Base-by-base conservation (phyloP, 2,888 invertebrate genomes). In the Spilarctia lutea region DNA sequence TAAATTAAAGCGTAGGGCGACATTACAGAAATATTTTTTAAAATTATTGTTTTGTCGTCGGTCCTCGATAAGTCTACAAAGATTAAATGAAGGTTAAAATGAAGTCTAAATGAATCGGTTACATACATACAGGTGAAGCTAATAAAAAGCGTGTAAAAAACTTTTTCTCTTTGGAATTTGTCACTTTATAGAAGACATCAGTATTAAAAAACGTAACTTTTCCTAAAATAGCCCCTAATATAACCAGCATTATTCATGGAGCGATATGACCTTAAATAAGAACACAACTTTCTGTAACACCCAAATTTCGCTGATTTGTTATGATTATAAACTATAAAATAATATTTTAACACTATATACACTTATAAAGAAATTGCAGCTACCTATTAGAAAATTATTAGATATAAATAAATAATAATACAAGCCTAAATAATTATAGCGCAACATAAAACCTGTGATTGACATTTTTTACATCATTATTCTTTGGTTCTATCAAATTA, bases 401-500 rank as follows among this genome's bases (percentile, higher is more conserved):
- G 76, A n/a, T n/a, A n/a, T n/a, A 76, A 79, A 80, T 77, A 72
- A 81, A 80, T 75, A 80, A 77, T 68, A 1, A 75, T 73, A 78
- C 74, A 81, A 74, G 78, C 81, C 83, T 83, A 84, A 76, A 79
- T 79, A 80, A 69, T 66, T 75, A 72, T 77, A 81, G 75, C 80
- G 79, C 79, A 84, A 76, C 79, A 76, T 74, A 81, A 71, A 81
- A 76, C 65, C 75, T 79, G 77, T 68, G 72, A 76, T 74, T 71
- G 77, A 76, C 73, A 79, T 78, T 77, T 72, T 79, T 77, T 82
- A 80, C 71, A 81, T 79, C 75, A 70, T 79, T 76, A 77, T 75
- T 94, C 94, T 94, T 94, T 94, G 94, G 94, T 91, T 90, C 86
- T 81, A 79, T 81, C 42, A 81, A 84, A 82, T 79, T 81, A 75